Evolutionary conservation across 2,888 invertebrate genomes (phyloP), one percentile per base, ranked within the genome.

Genomic region (Hypolimnas misippus): DNA sequence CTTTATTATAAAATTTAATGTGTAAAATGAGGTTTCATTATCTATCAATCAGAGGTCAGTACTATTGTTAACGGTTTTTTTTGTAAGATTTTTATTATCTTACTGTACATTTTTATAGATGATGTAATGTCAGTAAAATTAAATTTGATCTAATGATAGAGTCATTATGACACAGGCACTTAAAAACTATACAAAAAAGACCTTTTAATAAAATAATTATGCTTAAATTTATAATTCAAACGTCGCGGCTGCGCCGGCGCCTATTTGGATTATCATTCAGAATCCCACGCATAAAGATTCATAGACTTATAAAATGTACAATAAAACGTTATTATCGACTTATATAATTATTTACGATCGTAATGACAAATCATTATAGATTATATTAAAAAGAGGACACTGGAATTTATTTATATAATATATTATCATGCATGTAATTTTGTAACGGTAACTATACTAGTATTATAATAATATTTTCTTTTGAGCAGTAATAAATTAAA

Each of bases 221-320:
- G 19, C 3, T 44, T 44, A 19, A 17, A 42, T n/a, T n/a, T 42
- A 16, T 31, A 33, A 44, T 51, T 19, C 65, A 60, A 62, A 57
- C 21, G 56, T 66, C 70, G 73, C 65, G 73, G 69, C 64, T 65
- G 66, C 67, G 74, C 67, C 66, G 73, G 73, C 75, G 72, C 72
- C 68, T 59, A 49, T 42, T 58, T 19, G 63, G 70, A 66, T 70
- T 70, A 60, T 69, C 63, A 42, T 60, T 57, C 54, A 3, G 42
- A 58, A 62, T 59, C 68, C 63, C 68, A 66, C 68, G 66, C 68
- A 44, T 17, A 49, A 53, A 62, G 51, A 65, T 55, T 52, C 50
- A 8, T 31, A 12, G 53, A 52, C 17, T 51, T 46, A 46, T 46
- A 46, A 46, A 21, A 51, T 42, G 16, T 12, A 58, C 16, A 46